Evolutionary conservation across 2,888 invertebrate genomes (phyloP).

Genomic region (Mythimna loreyi): DNA sequence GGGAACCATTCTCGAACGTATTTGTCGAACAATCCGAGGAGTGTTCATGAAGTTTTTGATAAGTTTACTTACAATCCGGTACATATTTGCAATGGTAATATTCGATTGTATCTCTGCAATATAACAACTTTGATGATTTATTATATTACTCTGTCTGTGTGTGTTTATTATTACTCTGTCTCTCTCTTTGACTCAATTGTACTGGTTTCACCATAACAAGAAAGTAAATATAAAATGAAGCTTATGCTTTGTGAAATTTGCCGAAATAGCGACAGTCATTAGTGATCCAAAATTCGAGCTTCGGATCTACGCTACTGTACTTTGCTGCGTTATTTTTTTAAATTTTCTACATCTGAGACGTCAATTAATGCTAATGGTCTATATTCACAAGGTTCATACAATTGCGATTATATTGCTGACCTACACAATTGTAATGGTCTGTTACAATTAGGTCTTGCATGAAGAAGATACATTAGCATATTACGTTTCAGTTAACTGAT

Average conservation of each 20-base stretch:
- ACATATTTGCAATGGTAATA: too few species aligned
- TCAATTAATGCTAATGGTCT: constrained; percentile 1
- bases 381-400: not conserved
- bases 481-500: not conserved
- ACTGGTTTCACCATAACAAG: not conserved
- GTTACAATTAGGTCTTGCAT: not conserved
- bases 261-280: not conserved
- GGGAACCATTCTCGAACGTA: constrained; percentile 20
- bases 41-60: constrained; percentile 6
- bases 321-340: not conserved
- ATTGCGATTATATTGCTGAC: not conserved
- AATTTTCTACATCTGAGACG: not conserved
- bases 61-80: not conserved
- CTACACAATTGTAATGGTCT: not conserved
- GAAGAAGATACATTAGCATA: not conserved
- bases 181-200: not conserved
- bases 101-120: not conserved
- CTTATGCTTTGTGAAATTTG: not conserved
- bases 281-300: not conserved
- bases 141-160: not conserved
- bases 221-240: not conserved
- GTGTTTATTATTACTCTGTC: too few species aligned
- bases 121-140: not conserved
- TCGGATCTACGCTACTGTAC: not conserved
- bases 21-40: constrained; percentile 17